Conservation (phyloP, 2,797 vertebrate genomes). For the Discoglossus pictus region DNA sequence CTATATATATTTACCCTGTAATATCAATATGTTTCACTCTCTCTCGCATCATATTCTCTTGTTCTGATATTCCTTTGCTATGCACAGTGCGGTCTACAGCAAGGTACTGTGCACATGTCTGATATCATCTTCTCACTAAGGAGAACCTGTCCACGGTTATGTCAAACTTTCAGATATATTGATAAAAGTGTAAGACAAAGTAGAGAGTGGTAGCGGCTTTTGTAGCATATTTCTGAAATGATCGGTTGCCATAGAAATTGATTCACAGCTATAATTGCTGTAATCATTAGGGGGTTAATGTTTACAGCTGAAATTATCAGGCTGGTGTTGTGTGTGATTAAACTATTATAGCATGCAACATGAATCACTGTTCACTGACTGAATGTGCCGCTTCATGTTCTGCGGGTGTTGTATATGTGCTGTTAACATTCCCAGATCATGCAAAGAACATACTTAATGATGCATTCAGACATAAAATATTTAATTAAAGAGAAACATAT, state of each 20-base stretch:
- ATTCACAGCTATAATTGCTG: constrained; percentile 36
- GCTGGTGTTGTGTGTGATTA: constrained; percentile 29
- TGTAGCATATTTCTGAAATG: constrained; percentile 8
- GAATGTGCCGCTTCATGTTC: constrained; percentile 9
- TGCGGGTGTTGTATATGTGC: no score
- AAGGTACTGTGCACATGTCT: no score
- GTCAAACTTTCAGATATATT: not conserved
- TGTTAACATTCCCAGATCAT: no score
- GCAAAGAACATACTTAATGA: no score
- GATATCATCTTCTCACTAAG: no score
- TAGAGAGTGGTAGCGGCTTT: not conserved
- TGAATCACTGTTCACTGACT: constrained; percentile 17
- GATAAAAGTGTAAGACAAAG: not conserved
- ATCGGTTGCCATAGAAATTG: constrained; percentile 38
- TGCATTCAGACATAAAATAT: no score
- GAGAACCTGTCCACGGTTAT: not conserved
- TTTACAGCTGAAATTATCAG: constrained; percentile 22
- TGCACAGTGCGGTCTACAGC: no score
- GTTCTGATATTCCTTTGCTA: no score
- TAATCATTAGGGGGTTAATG: constrained; percentile 46
- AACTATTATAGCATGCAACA: constrained; percentile 16
- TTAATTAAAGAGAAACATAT: no score
- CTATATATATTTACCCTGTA: no score
- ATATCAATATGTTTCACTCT: no score
- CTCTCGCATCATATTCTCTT: no score